Evolutionary conservation across 2,797 vertebrate species (phyloP).

Genomic region (Cyclura pinguis): DNA sequence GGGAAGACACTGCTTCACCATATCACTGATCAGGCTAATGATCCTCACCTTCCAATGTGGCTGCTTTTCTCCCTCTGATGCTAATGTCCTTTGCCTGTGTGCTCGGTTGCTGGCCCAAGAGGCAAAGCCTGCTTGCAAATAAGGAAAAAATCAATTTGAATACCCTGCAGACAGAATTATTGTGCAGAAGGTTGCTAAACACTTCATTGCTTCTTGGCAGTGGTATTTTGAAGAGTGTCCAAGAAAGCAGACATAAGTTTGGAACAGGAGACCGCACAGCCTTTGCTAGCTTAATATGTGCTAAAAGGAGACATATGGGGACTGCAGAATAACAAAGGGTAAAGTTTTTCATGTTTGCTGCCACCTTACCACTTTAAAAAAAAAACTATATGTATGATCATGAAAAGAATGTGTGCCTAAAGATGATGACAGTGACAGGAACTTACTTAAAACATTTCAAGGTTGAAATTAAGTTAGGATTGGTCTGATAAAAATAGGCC

Average conservation of each 20-base stretch:
- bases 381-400: background rate
- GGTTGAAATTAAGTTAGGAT: too few species aligned
- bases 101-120: background rate
- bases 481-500: too few species aligned
- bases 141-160: conserved; percentile 40
- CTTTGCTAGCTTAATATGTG: conserved; percentile 4
- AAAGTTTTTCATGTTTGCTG: background rate
- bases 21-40: background rate
- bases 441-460: too few species aligned
- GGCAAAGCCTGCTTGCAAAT: conserved; percentile 36
- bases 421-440: too few species aligned
- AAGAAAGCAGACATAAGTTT: conserved; percentile 39
- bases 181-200: conserved; percentile 31
- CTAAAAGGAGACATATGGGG: background rate
- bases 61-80: background rate
- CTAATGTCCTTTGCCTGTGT: background rate
- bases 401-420: background rate
- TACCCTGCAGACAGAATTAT: conserved; percentile 36
- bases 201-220: conserved; percentile 39
- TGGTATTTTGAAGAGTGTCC: conserved; percentile 28
- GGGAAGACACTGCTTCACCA: background rate
- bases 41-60: background rate
- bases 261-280: conserved; percentile 14
- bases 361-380: background rate
- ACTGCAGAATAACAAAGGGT: background rate